Base-by-base conservation (phyloP, 2,113 vertebrate species). In the Scytalopus superciliaris region DNA sequence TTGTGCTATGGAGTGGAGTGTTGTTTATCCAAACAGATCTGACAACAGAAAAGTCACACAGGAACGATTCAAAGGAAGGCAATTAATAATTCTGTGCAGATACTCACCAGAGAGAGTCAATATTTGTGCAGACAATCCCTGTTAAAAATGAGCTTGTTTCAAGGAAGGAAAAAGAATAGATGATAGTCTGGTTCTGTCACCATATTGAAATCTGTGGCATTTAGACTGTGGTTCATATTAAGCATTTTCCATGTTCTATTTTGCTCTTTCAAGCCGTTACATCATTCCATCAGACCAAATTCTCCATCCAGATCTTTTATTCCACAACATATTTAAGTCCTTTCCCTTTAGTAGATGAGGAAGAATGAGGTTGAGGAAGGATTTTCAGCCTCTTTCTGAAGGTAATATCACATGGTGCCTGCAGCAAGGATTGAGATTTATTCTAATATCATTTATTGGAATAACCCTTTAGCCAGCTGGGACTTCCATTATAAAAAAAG, bases 11-110 rank as follows among this genome's bases (percentile, higher is more conserved):
- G 78, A 93, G 74, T 25, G 69, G 87, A 95, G 97, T 84, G 97
- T 97, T 97, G 97, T 97, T 97, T 96, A 97, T 97, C 96, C 96
- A 97, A 97, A 97, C 97, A 91, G 87, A 90, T 47, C 53, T 2
- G 18, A 79, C 62, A 63, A 66, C 49, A 80, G 74, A 7, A 30
- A 93, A 74, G 17, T 42, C 68, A 39, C 59, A 27, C 6, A 53
- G 57, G 85, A 52, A 55, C 1, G 0, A 80, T 19, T 30, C 31
- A 72, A 85, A 47, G 9, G 40, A 45, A 44, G 22, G 3, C 52
- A 93, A 91, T 63, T 2, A 28, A 11, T 10, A 59, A 76, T 24
- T 69, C 69, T 76, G 30, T 33, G 68, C 72, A 90, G 79, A 40
- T 40, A 14, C 33, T 39, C 39, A 14, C 11, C 57, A 94, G 87